A percentile compares a stretch with the other conserved stretches of the same genome.
Conservation (phyloP, 2,113 vertebrate species). For the Rhizomys pruinosus region DNA sequence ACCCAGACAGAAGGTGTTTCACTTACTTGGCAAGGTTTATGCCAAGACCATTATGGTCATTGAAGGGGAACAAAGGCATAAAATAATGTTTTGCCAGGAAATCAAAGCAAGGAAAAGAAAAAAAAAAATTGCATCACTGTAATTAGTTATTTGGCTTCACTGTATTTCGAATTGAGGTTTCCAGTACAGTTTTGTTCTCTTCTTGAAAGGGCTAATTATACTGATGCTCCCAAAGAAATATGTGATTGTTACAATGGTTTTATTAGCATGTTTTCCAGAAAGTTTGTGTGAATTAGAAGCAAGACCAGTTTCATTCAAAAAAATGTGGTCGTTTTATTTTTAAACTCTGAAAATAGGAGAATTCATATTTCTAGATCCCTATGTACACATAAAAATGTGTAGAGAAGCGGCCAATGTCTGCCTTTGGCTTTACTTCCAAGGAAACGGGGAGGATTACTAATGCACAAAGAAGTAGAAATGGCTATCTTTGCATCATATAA, state of each 20-base stretch:
- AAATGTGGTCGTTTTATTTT: slow-evolving; percentile 73
- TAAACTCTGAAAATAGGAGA: slow-evolving; percentile 66
- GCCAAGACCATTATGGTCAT: slow-evolving; percentile 38
- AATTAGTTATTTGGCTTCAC: slow-evolving; percentile 64
- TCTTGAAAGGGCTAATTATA: slow-evolving; percentile 71
- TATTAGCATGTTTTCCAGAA: slow-evolving; percentile 67
- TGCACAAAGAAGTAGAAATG: slow-evolving; percentile 63
- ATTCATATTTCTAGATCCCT: slow-evolving; percentile 74
- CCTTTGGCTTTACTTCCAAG: slow-evolving; percentile 68
- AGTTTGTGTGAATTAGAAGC: slow-evolving; percentile 61
- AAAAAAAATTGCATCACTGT: neutral
- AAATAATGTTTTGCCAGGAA: slow-evolving; percentile 67
- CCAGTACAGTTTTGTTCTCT: slow-evolving; percentile 58
- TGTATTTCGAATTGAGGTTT: slow-evolving; percentile 58
- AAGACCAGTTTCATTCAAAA: slow-evolving; percentile 66
- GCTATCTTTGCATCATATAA: slow-evolving; percentile 24
- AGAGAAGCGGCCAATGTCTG: slow-evolving; percentile 66
- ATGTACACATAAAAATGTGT: slow-evolving; percentile 57
- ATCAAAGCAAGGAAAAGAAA: slow-evolving; percentile 35
- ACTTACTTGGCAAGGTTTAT: slow-evolving; percentile 20
- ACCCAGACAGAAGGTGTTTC: neutral
- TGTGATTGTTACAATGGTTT: neutral
- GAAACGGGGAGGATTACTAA: slow-evolving; percentile 64
- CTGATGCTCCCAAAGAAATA: slow-evolving; percentile 55
- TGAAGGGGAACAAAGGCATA: slow-evolving; percentile 60